phyloP scores from a whole-genome alignment of 1,140 invertebrate genomes.

The Bombus superbus region DNA sequence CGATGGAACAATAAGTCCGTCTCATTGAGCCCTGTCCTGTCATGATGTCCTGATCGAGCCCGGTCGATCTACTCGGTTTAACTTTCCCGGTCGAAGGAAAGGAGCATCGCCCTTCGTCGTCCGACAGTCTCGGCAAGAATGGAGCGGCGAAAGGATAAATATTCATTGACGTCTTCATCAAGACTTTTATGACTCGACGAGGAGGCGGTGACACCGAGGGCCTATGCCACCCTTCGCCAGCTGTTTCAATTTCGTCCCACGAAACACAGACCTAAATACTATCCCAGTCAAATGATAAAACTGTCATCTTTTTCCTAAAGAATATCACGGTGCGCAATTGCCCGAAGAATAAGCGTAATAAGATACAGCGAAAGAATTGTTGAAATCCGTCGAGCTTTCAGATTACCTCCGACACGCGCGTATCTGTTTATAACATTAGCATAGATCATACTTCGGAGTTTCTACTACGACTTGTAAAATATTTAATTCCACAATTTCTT shows the following conservation, averaged over 20 bases:
- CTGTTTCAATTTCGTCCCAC: neutral
- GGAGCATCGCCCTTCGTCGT: constrained; percentile 53
- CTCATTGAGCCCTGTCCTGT: constrained; percentile 37
- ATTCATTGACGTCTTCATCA: constrained; percentile 82
- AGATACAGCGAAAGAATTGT: too few relatives aligned
- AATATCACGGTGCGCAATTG: neutral
- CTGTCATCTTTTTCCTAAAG: neutral
- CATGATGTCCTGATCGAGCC: constrained; percentile 27
- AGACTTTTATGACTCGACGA: constrained; percentile 75
- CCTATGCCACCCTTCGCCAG: neutral
- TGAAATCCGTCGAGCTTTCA: too few relatives aligned
- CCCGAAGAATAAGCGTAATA: too few relatives aligned
- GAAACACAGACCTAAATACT: neutral
- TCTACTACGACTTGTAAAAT: too few relatives aligned
- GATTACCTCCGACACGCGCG: too few relatives aligned
- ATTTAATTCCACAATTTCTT: too few relatives aligned
- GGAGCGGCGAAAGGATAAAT: constrained; percentile 77
- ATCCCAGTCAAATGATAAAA: too few relatives aligned
- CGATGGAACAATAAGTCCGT: neutral
- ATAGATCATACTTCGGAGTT: too few relatives aligned
- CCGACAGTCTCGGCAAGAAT: constrained; percentile 56
- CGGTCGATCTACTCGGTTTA: constrained; percentile 60
- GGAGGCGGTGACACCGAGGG: constrained; percentile 42
- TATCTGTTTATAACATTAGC: too few relatives aligned
- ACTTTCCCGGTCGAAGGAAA: constrained; percentile 70